Base-by-base conservation (phyloP, 2,797 vertebrate genomes). In the Sebastes steindachneri region DNA sequence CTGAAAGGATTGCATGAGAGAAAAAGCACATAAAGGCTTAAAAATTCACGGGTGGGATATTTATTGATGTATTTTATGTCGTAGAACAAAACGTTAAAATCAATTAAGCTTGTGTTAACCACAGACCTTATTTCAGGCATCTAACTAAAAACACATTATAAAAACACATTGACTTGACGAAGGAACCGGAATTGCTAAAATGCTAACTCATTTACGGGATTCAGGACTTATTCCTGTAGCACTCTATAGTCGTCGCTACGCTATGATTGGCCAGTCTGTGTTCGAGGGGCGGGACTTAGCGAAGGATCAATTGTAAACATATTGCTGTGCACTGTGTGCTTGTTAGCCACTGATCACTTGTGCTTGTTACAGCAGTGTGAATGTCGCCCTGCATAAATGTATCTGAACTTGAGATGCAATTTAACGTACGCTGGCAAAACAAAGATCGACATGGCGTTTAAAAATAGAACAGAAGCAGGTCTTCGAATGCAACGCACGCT, bases 391-490 rank as follows among this genome's bases (percentile, higher is more conserved):
- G 55, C 54, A 85, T 74, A 53, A 75, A 80, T 62, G 21, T 5
- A 58, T 73, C 48, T 80, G 5, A 79, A 68, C 59, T 67, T 17
- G 12, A 77, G 48, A 70, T 17, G 68, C 17, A 35, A 79, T 79
- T 83, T 84, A 77, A 69, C 1, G 9, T 45, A 63, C 4, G 15
- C 8, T 5, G n/a, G 31, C n/a, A 73, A 84, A 89, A 82, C 31
- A 83, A 77, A 29, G 21, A 76, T 51, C 3, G 1, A 57, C 63
- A 23, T 3, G 63, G 23, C 3, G 2, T 80, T 83, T 89, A 82
- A 88, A 92, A 92, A 92, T 86, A 91, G 90, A 84, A 66, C 72
- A 68, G 4, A 59, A 57, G 59, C 65, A 29, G 68, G 70, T 80
- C 80, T 80, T 80, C 23, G 15, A 54, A 71, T 53, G 60, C 45